A percentile compares a stretch with the other conserved stretches of the same genome.
phyloP scores from a whole-genome alignment of 2,113 vertebrate genomes.

The Paedocypris sp. region DNA sequence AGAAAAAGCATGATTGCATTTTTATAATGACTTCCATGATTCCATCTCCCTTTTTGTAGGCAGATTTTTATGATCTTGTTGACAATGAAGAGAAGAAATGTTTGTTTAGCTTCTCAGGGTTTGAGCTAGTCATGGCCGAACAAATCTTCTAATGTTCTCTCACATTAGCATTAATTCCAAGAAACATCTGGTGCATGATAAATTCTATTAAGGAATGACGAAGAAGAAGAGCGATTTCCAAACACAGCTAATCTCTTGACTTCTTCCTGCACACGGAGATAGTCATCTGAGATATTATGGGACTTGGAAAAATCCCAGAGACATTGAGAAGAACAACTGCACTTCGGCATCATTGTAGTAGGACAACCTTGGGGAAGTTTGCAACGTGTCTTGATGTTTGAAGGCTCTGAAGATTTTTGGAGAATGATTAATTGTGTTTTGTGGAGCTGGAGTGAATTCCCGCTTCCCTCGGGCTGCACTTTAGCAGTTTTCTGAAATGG shows the following conservation, averaged over 20 bases:
- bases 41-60: too few relatives aligned
- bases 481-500: background rate
- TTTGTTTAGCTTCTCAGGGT: background rate
- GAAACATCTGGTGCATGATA: constrained; percentile 5
- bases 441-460: background rate
- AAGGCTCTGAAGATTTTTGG: background rate
- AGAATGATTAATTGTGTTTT: background rate
- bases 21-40: too few relatives aligned
- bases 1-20: too few relatives aligned
- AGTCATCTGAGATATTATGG: constrained; percentile 6
- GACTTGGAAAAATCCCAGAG: background rate
- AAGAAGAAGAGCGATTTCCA: constrained; percentile 3
- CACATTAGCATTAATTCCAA: constrained; percentile 16
- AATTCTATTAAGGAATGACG: background rate
- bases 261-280: background rate
- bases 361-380: background rate
- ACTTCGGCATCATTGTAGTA: background rate
- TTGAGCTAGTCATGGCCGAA: background rate
- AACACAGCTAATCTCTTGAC: constrained; percentile 14
- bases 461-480: background rate
- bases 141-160: constrained; percentile 9
- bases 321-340: background rate
- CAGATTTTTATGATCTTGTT: too few relatives aligned
- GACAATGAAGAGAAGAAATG: background rate
- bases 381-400: too few relatives aligned